These are phyloP conservation scores for Acromyrmex charruanus DNA, from an alignment of 1,140 invertebrate genomes.

Conservation along the genomic window DNA sequence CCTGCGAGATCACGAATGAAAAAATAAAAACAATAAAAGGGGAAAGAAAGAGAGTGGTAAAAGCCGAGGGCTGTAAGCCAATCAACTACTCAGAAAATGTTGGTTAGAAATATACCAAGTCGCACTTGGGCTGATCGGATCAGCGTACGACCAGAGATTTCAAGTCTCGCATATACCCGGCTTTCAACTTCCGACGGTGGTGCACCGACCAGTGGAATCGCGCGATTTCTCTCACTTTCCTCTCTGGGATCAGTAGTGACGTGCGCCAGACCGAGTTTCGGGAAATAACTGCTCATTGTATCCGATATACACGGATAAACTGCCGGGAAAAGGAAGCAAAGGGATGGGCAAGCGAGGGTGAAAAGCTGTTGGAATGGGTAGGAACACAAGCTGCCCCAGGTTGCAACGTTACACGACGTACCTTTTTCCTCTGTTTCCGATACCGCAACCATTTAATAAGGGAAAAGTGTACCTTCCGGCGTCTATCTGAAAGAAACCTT, in stretches of 20 bases:
- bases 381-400: constrained; percentile 34
- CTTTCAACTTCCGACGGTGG: constrained; percentile 23
- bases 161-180: constrained; percentile 27
- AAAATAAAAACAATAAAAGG: background rate
- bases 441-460: constrained; percentile 55
- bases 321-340: constrained; percentile 2
- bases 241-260: background rate
- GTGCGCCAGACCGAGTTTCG: constrained; percentile 27
- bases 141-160: constrained; percentile 55
- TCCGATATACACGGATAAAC: constrained; percentile 55
- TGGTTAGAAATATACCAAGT: constrained; percentile 61
- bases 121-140: constrained; percentile 64
- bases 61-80: constrained; percentile 30
- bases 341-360: constrained; percentile 18
- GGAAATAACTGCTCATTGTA: constrained; percentile 51
- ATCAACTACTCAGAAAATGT: constrained; percentile 43
- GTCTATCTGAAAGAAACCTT: constrained; percentile 11
- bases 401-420: background rate
- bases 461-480: constrained; percentile 19
- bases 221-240: constrained; percentile 1
- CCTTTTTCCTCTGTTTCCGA: constrained; percentile 17
- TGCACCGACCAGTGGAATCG: background rate
- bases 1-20: background rate
- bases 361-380: constrained; percentile 46
- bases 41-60: constrained; percentile 6